phyloP scores from a whole-genome alignment of 2,113 vertebrate genomes.

The Sinocyclocheilus rhinocerous region DNA sequence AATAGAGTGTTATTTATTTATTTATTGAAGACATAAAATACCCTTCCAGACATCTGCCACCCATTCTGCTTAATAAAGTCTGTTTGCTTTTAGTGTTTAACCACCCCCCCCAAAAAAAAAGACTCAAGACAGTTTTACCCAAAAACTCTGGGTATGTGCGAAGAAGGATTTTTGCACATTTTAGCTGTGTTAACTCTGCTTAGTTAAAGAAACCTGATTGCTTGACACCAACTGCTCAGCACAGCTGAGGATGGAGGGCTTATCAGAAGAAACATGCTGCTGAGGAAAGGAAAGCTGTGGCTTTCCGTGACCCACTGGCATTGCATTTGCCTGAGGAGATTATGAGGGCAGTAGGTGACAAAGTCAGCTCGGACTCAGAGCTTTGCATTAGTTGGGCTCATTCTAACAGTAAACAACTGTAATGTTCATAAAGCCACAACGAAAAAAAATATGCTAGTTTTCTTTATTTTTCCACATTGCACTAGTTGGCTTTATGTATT shows the following conservation, averaged over 20 bases:
- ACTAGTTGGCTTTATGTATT: background rate
- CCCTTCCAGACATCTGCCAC: constrained; percentile 40
- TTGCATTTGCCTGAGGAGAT: constrained; percentile 26
- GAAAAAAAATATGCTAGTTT: background rate
- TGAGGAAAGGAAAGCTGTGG: constrained; percentile 21
- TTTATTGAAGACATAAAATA: constrained; percentile 38
- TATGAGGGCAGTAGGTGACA: constrained; percentile 18
- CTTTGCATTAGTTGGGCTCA: background rate
- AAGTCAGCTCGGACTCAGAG: background rate
- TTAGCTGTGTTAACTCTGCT: constrained; percentile 7
- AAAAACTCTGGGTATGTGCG: background rate
- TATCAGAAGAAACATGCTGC: constrained; percentile 35
- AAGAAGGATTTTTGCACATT: constrained; percentile 3
- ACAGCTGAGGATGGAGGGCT: constrained; percentile 7
- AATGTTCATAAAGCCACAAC: background rate
- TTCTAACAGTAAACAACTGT: constrained; percentile 3
- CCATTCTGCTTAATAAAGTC: constrained; percentile 16
- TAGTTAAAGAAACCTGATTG: constrained; percentile 8
- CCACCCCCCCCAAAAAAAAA: background rate
- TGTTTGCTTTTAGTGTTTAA: constrained; percentile 28
- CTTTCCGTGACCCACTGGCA: constrained; percentile 28
- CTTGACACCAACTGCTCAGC: constrained; percentile 4
- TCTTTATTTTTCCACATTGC: background rate
- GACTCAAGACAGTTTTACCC: constrained; percentile 11
- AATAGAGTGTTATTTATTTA: constrained; percentile 12